These are phyloP conservation scores for Palythoa caribaeorum DNA, from an alignment of 92 coral and sea anemone species.

Conservation along the genomic window DNA sequence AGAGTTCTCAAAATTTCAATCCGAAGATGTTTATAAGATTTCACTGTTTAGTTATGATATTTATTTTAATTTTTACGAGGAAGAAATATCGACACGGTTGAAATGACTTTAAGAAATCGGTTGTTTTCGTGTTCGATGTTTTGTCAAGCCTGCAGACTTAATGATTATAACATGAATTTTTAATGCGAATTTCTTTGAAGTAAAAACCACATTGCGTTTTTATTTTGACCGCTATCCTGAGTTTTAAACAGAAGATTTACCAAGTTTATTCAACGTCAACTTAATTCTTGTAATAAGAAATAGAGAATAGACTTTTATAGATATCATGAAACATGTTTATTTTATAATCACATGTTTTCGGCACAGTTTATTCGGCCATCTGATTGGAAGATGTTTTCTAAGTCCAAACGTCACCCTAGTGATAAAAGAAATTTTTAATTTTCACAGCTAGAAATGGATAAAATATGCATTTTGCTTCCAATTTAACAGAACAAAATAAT, in stretches of 20 bases:
- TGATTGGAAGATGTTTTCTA: background rate
- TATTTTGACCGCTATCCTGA: background rate
- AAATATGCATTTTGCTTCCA: background rate
- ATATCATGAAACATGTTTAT: background rate
- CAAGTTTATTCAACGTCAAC: background rate
- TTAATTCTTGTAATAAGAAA: background rate
- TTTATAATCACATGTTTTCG: background rate
- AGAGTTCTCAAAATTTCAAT: background rate
- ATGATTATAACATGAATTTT: slow-evolving; percentile 31
- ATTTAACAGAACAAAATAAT: no score
- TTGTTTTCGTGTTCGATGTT: background rate
- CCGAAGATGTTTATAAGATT: background rate
- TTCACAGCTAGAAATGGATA: background rate
- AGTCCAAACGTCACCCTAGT: background rate
- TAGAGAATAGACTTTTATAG: background rate
- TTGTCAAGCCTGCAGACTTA: slow-evolving; percentile 33
- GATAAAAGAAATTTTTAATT: background rate
- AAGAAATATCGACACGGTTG: background rate
- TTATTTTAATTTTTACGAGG: background rate
- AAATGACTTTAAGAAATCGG: background rate
- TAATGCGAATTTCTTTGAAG: slow-evolving; percentile 8
- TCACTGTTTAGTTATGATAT: background rate
- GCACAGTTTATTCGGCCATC: background rate
- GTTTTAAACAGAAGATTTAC: background rate
- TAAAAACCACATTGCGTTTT: background rate